Percentiles rank a stretch among this genome's conserved stretches.
Evolutionary conservation across 2,888 invertebrate species (phyloP).

Genomic region (Nycteola revayana): DNA sequence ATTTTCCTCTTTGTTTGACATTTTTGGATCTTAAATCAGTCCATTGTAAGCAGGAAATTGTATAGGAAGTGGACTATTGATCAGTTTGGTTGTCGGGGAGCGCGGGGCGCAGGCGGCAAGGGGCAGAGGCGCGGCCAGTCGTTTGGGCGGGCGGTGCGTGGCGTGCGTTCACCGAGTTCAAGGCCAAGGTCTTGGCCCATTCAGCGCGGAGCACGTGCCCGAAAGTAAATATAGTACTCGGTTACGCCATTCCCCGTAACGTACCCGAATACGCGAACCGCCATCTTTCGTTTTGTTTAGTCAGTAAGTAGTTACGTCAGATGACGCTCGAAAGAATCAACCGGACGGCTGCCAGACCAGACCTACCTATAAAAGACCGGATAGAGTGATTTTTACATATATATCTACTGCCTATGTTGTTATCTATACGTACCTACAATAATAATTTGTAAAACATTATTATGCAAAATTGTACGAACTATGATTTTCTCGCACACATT

Average conservation of each 20-base stretch:
- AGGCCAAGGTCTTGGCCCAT: slow-evolving; percentile 76
- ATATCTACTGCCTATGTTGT: no score
- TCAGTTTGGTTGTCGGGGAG: slow-evolving; percentile 45
- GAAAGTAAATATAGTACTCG: slow-evolving; percentile 78
- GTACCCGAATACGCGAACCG: slow-evolving; percentile 36
- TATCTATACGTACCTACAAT: no score
- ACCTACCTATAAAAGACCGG: no score
- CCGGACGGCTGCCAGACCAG: not conserved
- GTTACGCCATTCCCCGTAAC: slow-evolving; percentile 62
- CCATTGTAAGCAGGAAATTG: slow-evolving; percentile 37
- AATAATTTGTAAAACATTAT: no score
- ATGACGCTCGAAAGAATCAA: no score
- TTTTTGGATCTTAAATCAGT: no score
- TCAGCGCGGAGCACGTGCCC: slow-evolving; percentile 76
- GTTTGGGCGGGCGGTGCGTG: slow-evolving; percentile 72
- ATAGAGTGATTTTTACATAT: no score
- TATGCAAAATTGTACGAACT: no score
- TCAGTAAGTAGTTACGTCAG: slow-evolving; percentile 4
- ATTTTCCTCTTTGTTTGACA: no score
- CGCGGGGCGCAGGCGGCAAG: slow-evolving; percentile 28
- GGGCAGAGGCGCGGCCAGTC: slow-evolving; percentile 53
- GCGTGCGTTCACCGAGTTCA: slow-evolving; percentile 74
- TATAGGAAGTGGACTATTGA: slow-evolving; percentile 59
- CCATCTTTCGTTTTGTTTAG: slow-evolving; percentile 27
- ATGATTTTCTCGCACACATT: no score